Evolutionary conservation across 2,888 invertebrate species (phyloP), one percentile per base, ranked within the genome.

Genomic region (Meiosimyza decipiens): DNA sequence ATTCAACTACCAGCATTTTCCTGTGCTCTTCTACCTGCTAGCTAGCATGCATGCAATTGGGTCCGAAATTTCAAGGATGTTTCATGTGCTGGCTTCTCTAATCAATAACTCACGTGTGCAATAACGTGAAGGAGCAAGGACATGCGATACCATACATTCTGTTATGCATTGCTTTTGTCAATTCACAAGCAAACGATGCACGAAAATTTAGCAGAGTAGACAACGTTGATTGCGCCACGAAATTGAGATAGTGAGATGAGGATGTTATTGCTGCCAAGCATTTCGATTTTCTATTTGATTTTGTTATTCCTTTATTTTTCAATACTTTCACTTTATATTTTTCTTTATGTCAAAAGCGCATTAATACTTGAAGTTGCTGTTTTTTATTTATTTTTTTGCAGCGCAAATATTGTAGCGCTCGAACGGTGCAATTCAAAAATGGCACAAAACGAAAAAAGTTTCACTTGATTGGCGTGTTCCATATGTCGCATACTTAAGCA

Each of bases 31-130:
- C 16, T 22, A 55, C 18, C 18, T 55, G 55, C 55, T 55, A 12
- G 55, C 55, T 55, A 12, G 16, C 54, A n/a, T 57, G 55, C 55
- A 40, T 40, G 40, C 40, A 40, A 40, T 6, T 40, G 6, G 40
- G 40, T 40, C 40, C 40, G 40, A 40, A 40, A 40, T 40, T 40
- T 40, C 40, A 40, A 40, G 40, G 40, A 40, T 40, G 9, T 40
- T 40, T 40, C 40, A 40, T 1, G 1, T 40, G 40, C 40, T 40
- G 40, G 40, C 40, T 40, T 40, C 40, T 57, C 57, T 57, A 57
- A 57, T 57, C 57, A 57, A 57, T 57, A 57, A 57, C 57, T 57
- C 57, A 57, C 28, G 57, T 57, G 57, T 57, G 57, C 57, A 28
- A 40, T 40, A 40, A 57, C 22, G 57, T 57, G 22, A 28, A 28